Percentiles rank a stretch among this genome's conserved stretches.
These are phyloP conservation scores for Drosophila tanythrix DNA, from an alignment of 2,888 invertebrate species.

Conservation along the genomic window DNA sequence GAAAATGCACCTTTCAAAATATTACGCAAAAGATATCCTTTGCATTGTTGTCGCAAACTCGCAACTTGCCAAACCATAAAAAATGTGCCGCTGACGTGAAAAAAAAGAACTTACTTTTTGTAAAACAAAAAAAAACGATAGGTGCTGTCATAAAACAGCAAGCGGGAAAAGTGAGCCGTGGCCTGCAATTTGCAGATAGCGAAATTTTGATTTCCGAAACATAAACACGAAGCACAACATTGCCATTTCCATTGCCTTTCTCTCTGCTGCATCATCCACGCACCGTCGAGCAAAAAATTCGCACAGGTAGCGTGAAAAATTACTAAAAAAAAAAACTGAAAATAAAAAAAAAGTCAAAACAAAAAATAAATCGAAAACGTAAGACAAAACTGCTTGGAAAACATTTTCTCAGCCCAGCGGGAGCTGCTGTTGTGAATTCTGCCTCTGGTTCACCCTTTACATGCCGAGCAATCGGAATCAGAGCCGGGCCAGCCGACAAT, in stretches of 20 bases:
- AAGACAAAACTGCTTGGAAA: conserved; percentile 40
- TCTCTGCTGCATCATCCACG: conserved; percentile 42
- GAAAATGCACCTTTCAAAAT: conserved; percentile 80
- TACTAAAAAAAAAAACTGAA: conserved; percentile 49
- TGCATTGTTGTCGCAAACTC: conserved; percentile 49
- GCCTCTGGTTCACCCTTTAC: conserved; percentile 72
- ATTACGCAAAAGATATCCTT: conserved; percentile 68
- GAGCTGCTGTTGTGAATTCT: conserved; percentile 52
- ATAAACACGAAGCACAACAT: conserved; percentile 68
- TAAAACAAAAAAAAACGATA: conserved; percentile 30
- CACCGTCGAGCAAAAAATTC: conserved; percentile 75
- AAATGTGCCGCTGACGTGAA: conserved; percentile 60
- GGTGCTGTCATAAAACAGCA: conserved; percentile 73
- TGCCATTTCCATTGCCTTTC: conserved; percentile 22
- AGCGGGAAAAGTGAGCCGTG: conserved; percentile 61
- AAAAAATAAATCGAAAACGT: conserved; percentile 29
- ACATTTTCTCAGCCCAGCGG: conserved; percentile 52
- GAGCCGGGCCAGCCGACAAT: conserved; percentile 39
- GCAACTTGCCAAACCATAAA: conserved; percentile 76
- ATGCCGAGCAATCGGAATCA: conserved; percentile 64
- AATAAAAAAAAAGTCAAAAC: conserved; percentile 8
- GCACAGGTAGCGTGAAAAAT: conserved; percentile 82
- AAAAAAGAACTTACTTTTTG: conserved; percentile 24
- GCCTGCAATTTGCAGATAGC: conserved; percentile 77
- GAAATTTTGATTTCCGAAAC: conserved; percentile 80